Percentiles rank a stretch among this genome's conserved stretches.
These are phyloP conservation scores for Amphimallon solstitiale DNA, from an alignment of 2,888 invertebrate genomes.

Conservation along the genomic window DNA sequence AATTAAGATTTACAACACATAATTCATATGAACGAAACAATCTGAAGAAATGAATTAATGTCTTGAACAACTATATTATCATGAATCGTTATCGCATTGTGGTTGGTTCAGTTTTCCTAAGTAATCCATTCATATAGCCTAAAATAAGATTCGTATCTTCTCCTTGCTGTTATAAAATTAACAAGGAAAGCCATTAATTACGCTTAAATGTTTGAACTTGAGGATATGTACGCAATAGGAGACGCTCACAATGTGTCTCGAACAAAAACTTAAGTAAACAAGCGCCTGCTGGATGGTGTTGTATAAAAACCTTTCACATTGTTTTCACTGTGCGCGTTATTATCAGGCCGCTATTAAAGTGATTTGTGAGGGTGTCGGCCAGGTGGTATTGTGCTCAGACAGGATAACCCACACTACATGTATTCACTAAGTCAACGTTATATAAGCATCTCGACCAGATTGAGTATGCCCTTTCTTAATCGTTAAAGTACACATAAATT, in stretches of 20 bases:
- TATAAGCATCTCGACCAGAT: neutral
- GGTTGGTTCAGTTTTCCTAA: neutral
- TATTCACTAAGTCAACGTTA: slow-evolving; percentile 10
- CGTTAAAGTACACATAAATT: too few relatives aligned
- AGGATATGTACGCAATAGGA: slow-evolving; percentile 6
- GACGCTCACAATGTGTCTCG: slow-evolving; percentile 22
- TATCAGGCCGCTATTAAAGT: slow-evolving; percentile 57
- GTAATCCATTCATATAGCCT: slow-evolving; percentile 3
- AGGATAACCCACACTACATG: slow-evolving; percentile 48
- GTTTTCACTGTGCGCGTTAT: slow-evolving; percentile 44
- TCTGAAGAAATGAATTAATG: too few relatives aligned
- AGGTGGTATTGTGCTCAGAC: slow-evolving; percentile 56
- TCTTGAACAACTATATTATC: too few relatives aligned
- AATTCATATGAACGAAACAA: too few relatives aligned
- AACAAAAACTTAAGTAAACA: slow-evolving; percentile 34
- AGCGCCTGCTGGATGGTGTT: neutral
- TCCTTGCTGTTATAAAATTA: neutral
- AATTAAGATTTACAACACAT: too few relatives aligned
- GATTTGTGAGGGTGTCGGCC: slow-evolving; percentile 55
- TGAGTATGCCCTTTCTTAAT: too few relatives aligned
- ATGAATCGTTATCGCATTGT: too few relatives aligned
- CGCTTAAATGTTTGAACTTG: slow-evolving; percentile 19
- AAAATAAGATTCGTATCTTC: slow-evolving; percentile 6
- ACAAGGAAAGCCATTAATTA: slow-evolving; percentile 16
- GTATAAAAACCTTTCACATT: slow-evolving; percentile 29